phyloP scores from a whole-genome alignment of 2,113 vertebrate species.

The Meriones unguiculatus region DNA sequence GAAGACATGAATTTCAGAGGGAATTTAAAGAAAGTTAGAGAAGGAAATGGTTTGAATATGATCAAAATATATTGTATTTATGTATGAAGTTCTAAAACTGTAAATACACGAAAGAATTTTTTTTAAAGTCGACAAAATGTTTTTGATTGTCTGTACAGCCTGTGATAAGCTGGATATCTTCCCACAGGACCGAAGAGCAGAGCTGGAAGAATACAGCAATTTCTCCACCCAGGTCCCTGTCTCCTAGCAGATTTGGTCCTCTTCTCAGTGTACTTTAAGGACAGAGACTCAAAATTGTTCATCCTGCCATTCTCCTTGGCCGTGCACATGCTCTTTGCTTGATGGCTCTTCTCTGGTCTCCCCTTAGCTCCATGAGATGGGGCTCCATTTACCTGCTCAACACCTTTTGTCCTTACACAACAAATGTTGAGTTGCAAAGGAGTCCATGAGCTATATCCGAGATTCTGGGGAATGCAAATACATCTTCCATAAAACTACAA shows the following conservation, averaged over 20 bases:
- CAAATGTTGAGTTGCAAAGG: background rate
- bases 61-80: background rate
- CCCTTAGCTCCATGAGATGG: background rate
- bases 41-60: background rate
- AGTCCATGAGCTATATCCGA: background rate
- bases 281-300: background rate
- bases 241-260: background rate
- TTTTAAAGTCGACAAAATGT: background rate
- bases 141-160: background rate
- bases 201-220: background rate
- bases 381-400: fast-evolving
- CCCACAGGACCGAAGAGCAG: background rate
- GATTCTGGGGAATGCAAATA: background rate
- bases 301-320: background rate
- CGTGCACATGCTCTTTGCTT: background rate
- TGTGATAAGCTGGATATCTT: background rate
- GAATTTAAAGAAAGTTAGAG: background rate
- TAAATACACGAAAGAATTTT: background rate
- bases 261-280: background rate
- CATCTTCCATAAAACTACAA: background rate
- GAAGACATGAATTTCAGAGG: too few species aligned
- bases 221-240: background rate
- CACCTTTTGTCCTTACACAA: background rate
- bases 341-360: background rate
- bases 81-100: background rate